Percentiles rank a stretch among this genome's conserved stretches.
Conservation (phyloP, 2,888 invertebrate genomes). For the Plutella xylostella region DNA sequence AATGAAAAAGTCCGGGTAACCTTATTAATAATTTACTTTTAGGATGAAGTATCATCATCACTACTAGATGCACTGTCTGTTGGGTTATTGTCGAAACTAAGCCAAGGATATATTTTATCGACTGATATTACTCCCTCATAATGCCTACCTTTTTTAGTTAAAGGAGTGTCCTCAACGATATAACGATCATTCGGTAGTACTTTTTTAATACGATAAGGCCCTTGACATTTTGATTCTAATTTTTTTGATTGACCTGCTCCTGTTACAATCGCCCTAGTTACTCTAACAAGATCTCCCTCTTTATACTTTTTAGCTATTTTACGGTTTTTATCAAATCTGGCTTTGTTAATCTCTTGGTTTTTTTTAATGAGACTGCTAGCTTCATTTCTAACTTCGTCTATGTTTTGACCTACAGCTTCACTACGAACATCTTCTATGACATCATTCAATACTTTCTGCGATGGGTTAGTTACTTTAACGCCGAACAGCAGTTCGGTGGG, state of each 20-base stretch:
- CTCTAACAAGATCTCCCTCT: conserved; percentile 16
- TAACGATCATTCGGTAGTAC: conserved; percentile 17
- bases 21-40: too few species aligned
- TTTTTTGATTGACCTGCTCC: conserved; percentile 17
- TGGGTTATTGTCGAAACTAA: too few species aligned
- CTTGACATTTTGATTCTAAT: conserved; percentile 18
- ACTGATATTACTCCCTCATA: too few species aligned
- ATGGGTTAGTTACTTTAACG: background rate
- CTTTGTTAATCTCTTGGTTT: conserved; percentile 11
- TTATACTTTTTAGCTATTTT: background rate
- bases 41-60: too few species aligned
- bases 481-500: background rate
- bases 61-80: too few species aligned
- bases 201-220: conserved; percentile 16
- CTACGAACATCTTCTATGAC: background rate
- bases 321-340: conserved; percentile 9
- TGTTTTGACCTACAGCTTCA: conserved; percentile 1
- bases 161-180: conserved; percentile 14
- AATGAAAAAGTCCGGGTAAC: too few species aligned
- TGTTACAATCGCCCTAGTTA: conserved; percentile 15
- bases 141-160: too few species aligned
- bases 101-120: too few species aligned
- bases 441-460: background rate
- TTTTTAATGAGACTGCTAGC: conserved; percentile 11
- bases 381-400: conserved; percentile 9